Conservation (phyloP, 2,113 vertebrate species). For the Phoenicopterus ruber region DNA sequence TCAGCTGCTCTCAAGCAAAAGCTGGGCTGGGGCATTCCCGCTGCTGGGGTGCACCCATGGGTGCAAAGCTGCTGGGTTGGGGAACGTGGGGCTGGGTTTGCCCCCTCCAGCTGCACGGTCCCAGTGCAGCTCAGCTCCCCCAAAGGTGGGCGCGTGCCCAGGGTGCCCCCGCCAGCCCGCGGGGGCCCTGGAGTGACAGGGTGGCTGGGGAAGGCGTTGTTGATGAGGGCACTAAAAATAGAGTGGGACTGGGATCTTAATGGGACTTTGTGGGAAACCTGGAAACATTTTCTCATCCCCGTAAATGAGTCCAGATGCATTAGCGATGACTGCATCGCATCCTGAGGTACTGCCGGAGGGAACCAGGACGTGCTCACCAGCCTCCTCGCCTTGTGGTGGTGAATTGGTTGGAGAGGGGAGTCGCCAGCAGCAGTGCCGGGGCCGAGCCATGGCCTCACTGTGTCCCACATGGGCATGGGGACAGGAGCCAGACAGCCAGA, state of each 20-base stretch:
- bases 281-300: slow-evolving; percentile 69
- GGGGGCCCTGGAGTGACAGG: not conserved
- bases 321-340: slow-evolving; percentile 61
- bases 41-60: accelerated
- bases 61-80: not conserved
- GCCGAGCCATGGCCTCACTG: accelerated
- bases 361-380: not conserved
- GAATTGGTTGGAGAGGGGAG: not conserved
- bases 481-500: not conserved
- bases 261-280: slow-evolving; percentile 71
- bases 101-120: accelerated
- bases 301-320: slow-evolving; percentile 68
- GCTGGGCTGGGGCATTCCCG: not conserved
- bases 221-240: slow-evolving; percentile 65
- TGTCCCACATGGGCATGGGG: not conserved
- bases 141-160: not conserved
- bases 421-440: accelerated
- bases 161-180: not conserved
- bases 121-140: not conserved
- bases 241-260: slow-evolving; percentile 60
- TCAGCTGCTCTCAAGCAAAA: not conserved
- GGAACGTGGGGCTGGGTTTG: not conserved
- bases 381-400: not conserved
- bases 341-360: slow-evolving; percentile 58
- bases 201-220: slow-evolving; percentile 26